These are phyloP conservation scores for Geotrupes spiniger DNA, from an alignment of 2,888 invertebrate species.

Conservation along the genomic window DNA sequence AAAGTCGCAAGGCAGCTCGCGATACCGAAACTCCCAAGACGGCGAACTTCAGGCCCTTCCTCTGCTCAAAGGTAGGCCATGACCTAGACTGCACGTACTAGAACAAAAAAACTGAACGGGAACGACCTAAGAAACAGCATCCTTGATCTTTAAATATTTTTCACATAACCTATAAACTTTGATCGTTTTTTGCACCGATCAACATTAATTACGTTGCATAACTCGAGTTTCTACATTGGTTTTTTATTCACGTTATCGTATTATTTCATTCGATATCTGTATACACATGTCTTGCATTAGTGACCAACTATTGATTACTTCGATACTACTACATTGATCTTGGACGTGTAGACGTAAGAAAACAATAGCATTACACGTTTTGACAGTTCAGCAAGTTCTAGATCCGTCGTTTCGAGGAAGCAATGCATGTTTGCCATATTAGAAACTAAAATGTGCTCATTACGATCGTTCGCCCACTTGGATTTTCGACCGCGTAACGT, in stretches of 20 bases:
- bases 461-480: neutral
- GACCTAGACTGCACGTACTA: slow-evolving; percentile 17
- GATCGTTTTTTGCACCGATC: slow-evolving; percentile 11
- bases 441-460: neutral
- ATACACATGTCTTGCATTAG: too few species aligned
- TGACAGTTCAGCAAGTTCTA: slow-evolving; percentile 6
- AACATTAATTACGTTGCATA: too few species aligned
- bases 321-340: too few species aligned
- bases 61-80: slow-evolving; percentile 86
- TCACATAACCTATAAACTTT: slow-evolving; percentile 25
- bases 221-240: too few species aligned
- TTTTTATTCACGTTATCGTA: too few species aligned
- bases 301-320: too few species aligned
- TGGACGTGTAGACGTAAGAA: too few species aligned
- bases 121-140: slow-evolving; percentile 7
- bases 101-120: slow-evolving; percentile 13
- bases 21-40: slow-evolving; percentile 97
- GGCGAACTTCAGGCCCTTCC: slow-evolving; percentile 96
- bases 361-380: neutral
- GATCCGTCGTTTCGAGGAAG: neutral
- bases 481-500: slow-evolving; percentile 1
- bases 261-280: too few species aligned
- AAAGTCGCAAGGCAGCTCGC: slow-evolving; percentile 97
- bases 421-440: neutral
- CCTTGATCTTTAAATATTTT: slow-evolving; percentile 22